These are phyloP conservation scores for Mamestra configurata DNA, from an alignment of 1,140 invertebrate genomes.

Conservation along the genomic window DNA sequence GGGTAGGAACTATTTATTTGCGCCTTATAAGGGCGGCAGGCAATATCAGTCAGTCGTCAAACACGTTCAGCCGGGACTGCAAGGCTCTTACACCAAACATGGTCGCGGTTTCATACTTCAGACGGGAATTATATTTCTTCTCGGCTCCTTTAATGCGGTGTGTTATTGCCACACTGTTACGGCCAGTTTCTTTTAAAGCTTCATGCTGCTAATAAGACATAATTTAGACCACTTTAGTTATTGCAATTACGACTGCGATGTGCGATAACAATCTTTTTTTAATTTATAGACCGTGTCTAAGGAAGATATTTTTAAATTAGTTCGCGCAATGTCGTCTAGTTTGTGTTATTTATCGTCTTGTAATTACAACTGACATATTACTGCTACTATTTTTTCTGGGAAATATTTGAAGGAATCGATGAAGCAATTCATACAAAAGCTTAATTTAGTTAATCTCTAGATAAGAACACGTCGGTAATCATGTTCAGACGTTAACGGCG, in stretches of 20 bases:
- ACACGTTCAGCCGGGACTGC: slow-evolving; percentile 1
- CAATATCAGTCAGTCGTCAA: slow-evolving; percentile 35
- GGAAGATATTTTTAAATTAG: not conserved
- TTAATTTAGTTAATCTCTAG: slow-evolving; percentile 27
- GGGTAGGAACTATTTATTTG: slow-evolving; percentile 43
- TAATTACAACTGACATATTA: no score
- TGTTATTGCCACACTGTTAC: not conserved
- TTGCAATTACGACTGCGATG: slow-evolving; percentile 11
- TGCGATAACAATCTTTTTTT: slow-evolving; percentile 9
- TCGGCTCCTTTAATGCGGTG: not conserved
- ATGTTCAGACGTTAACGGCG: slow-evolving; percentile 30
- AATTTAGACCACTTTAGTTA: slow-evolving; percentile 23
- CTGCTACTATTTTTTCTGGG: no score
- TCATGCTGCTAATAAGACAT: slow-evolving; percentile 23
- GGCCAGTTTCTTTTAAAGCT: not conserved
- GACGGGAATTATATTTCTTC: slow-evolving; percentile 43
- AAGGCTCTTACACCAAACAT: slow-evolving; percentile 21
- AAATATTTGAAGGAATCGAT: not conserved
- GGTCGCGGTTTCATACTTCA: slow-evolving; percentile 26
- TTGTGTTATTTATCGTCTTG: not conserved
- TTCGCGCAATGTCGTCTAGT: not conserved
- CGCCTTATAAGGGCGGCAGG: slow-evolving; percentile 13
- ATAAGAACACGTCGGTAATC: slow-evolving; percentile 27
- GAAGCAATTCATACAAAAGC: slow-evolving; percentile 19
- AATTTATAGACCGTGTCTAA: not conserved